Conservation (phyloP, 2,888 invertebrate genomes). For the Eledone cirrhosa region DNA sequence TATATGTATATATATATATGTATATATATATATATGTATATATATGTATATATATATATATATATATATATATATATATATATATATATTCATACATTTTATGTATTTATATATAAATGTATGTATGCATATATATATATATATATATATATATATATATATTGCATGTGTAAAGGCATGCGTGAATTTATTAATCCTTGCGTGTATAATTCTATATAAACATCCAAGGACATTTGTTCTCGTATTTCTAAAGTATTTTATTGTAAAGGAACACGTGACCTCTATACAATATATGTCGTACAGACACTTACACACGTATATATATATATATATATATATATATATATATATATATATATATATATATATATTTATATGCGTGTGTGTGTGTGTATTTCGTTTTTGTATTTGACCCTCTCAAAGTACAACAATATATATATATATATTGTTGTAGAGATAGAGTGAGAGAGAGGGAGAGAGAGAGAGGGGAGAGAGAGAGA, state of each 20-base stretch:
- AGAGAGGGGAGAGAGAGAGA: not conserved
- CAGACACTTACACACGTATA: no score
- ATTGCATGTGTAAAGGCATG: no score
- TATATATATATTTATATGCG: slow-evolving; percentile 3
- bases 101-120: not conserved
- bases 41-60: slow-evolving; percentile 10
- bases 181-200: no score
- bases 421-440: no score
- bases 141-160: not conserved
- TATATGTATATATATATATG: not conserved
- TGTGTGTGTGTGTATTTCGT: not conserved
- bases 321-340: not conserved
- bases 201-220: no score
- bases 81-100: not conserved
- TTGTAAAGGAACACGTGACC: no score
- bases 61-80: slow-evolving; percentile 12
- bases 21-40: not conserved
- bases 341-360: slow-evolving; percentile 8
- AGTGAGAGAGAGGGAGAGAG: not conserved
- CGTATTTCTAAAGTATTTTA: no score
- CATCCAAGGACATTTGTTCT: no score
- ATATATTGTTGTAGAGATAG: not conserved
- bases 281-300: no score
- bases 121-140: not conserved
- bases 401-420: no score